Evolutionary conservation across 2,113 vertebrate species (phyloP).

Genomic region (Rhea pennata): DNA sequence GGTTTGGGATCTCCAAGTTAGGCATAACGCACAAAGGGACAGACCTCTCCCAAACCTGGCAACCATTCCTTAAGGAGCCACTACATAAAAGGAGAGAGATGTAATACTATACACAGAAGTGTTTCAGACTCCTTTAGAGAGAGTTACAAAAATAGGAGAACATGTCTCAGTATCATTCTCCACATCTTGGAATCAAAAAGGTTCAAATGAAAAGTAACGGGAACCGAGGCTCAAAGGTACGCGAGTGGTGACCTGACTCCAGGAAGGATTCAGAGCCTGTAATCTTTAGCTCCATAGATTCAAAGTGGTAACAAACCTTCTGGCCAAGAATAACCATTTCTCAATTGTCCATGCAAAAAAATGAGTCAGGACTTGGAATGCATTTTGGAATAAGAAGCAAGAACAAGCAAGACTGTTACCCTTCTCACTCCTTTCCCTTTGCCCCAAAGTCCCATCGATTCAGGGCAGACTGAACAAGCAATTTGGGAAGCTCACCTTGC

Average conservation of each 20-base stretch:
- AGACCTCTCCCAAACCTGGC: background rate
- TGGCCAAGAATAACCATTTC: background rate
- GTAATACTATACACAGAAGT: background rate
- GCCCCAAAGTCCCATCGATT: background rate
- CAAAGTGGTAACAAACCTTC: constrained; percentile 1
- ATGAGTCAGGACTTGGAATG: background rate
- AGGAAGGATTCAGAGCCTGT: background rate
- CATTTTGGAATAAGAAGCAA: background rate
- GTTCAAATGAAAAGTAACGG: constrained; percentile 16
- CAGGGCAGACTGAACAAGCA: background rate
- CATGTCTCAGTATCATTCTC: background rate
- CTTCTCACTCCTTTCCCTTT: background rate
- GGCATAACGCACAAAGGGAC: background rate
- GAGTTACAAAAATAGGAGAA: background rate
- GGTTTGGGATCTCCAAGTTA: background rate
- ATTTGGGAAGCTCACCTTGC: background rate
- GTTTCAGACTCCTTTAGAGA: background rate
- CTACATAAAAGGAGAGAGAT: background rate
- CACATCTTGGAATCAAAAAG: constrained; percentile 21
- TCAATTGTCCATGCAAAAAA: background rate
- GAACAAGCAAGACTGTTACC: background rate
- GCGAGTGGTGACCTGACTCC: background rate
- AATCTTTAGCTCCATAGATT: background rate
- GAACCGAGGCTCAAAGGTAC: background rate
- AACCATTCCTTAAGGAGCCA: background rate